These are phyloP conservation scores for Phainopepla nitens DNA, from an alignment of 2,113 vertebrate genomes.

Conservation along the genomic window DNA sequence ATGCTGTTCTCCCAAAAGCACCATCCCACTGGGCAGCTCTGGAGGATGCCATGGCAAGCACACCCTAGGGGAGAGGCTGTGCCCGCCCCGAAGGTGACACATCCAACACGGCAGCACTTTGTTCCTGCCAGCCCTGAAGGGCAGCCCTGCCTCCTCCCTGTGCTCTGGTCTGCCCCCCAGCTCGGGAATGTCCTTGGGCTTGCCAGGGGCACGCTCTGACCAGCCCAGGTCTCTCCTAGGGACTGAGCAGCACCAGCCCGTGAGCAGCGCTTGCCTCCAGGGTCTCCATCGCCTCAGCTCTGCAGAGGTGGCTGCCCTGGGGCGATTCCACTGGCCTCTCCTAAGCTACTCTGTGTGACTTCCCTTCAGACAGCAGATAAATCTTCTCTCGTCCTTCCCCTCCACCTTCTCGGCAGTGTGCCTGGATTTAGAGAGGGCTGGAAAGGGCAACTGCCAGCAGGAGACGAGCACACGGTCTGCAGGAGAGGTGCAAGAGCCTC, in stretches of 20 bases:
- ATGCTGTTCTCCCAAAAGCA: neutral
- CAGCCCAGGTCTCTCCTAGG: neutral
- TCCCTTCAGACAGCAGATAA: neutral
- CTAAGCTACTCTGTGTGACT: neutral
- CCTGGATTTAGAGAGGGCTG: neutral
- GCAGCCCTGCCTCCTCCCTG: neutral
- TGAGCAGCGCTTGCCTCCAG: neutral
- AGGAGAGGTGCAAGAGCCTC: neutral
- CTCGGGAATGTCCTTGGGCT: neutral
- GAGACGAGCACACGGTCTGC: neutral
- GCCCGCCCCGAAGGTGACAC: fast-evolving
- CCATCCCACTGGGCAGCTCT: neutral
- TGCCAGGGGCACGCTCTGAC: neutral
- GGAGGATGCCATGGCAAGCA: fast-evolving
- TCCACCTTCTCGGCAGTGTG: fast-evolving
- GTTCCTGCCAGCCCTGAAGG: neutral
- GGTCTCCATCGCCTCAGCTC: neutral
- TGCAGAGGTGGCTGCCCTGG: neutral
- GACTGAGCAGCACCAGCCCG: neutral
- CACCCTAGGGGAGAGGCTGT: neutral
- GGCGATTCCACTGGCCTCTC: neutral
- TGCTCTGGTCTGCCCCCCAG: neutral
- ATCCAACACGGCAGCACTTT: fast-evolving
- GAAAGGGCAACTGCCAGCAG: neutral
- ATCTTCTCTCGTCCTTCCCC: neutral